Conservation (phyloP, 1,140 invertebrate species). For the Aphaenogaster ashmeadi region DNA sequence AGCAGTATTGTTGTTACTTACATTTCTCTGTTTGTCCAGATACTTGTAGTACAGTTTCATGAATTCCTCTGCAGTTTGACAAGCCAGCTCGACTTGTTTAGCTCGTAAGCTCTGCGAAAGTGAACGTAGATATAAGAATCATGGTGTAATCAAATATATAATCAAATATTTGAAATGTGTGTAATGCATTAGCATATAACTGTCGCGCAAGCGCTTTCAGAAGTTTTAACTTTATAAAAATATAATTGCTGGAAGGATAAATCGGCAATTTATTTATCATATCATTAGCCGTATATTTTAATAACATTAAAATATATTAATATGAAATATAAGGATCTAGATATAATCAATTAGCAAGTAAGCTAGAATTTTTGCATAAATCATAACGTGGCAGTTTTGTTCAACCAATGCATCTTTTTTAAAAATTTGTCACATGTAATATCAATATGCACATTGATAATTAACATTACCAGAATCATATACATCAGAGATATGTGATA, state of each 20-base stretch:
- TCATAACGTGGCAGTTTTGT: not conserved
- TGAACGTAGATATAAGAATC: constrained; percentile 54
- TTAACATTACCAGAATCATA: not conserved
- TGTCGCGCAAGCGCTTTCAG: not conserved
- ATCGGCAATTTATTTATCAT: not conserved
- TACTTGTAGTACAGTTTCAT: constrained; percentile 94
- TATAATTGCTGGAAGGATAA: constrained; percentile 36
- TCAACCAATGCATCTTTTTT: not conserved
- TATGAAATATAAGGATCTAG: not conserved
- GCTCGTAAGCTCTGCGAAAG: constrained; percentile 83
- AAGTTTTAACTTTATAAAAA: constrained; percentile 46
- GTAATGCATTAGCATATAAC: constrained; percentile 7
- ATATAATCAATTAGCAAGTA: not conserved
- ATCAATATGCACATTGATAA: not conserved
- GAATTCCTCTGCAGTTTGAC: constrained; percentile 93
- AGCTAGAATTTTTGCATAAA: not conserved
- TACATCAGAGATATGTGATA: not conserved
- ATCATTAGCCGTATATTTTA: not conserved
- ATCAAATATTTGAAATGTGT: constrained; percentile 29
- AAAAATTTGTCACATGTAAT: not conserved
- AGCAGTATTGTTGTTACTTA: constrained; percentile 85
- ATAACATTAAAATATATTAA: not conserved
- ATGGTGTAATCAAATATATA: constrained; percentile 38
- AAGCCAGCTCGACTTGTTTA: constrained; percentile 91
- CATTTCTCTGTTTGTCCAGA: constrained; percentile 93